phyloP scores from a whole-genome alignment of 2,888 invertebrate species.

The Andricus quercusramuli region DNA sequence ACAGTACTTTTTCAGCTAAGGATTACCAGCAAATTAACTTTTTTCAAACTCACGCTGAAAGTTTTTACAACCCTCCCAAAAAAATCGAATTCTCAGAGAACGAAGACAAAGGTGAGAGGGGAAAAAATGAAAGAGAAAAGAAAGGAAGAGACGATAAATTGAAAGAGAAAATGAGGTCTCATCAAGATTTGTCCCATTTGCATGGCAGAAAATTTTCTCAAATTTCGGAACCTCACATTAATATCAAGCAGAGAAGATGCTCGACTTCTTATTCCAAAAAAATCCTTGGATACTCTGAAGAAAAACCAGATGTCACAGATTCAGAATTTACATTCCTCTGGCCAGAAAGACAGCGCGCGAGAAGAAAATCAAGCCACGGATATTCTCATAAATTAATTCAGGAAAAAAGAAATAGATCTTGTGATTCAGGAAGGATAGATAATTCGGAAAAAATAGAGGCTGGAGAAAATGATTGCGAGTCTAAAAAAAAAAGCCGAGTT shows the following conservation, averaged over 20 bases:
- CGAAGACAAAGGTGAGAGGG: constrained; percentile 7
- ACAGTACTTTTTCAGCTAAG: constrained; percentile 20
- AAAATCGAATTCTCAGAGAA: not conserved
- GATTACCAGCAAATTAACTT: constrained; percentile 28
- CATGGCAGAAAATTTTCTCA: constrained; percentile 51
- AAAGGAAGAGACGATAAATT: constrained; percentile 37
- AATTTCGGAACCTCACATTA: constrained; percentile 59
- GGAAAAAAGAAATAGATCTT: constrained; percentile 36
- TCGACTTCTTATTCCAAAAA: constrained; percentile 53
- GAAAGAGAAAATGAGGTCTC: constrained; percentile 57
- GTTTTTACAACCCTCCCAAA: constrained; percentile 1
- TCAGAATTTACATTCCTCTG: constrained; percentile 55
- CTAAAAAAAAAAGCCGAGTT: not conserved
- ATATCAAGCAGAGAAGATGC: constrained; percentile 45
- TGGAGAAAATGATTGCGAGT: not conserved
- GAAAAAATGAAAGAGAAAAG: constrained; percentile 20
- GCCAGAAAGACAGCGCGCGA: constrained; percentile 48
- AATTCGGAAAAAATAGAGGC: not conserved
- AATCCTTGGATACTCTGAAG: constrained; percentile 56
- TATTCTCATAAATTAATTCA: constrained; percentile 27
- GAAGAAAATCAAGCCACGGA: constrained; percentile 46
- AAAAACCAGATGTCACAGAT: constrained; percentile 53
- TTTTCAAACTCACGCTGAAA: constrained; percentile 21
- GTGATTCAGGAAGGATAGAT: constrained; percentile 28
- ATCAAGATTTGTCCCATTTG: constrained; percentile 54